Evolutionary conservation across 2,888 invertebrate genomes (phyloP).

Genomic region (Apeira syringaria): DNA sequence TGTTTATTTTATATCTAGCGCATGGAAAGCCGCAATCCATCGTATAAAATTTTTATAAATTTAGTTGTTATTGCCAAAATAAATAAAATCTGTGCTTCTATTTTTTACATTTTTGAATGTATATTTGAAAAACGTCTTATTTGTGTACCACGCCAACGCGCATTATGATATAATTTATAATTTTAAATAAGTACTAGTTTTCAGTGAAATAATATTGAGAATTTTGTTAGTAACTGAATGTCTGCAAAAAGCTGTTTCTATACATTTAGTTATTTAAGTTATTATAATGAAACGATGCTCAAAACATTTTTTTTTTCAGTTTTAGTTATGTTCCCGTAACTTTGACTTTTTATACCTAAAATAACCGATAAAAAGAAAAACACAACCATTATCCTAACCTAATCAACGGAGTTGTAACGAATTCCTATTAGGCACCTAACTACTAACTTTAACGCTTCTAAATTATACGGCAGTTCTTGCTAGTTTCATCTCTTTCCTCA

Average conservation of each 20-base stretch:
- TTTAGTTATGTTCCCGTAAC: conserved; percentile 13
- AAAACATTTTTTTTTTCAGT: neutral
- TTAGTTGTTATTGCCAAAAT: neutral
- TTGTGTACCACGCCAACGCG: conserved; percentile 4
- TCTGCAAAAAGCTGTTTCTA: conserved; percentile 5
- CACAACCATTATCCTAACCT: conserved; percentile 34
- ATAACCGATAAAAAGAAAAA: conserved; percentile 23
- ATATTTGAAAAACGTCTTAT: neutral
- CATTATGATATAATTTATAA: neutral
- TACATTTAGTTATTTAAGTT: neutral
- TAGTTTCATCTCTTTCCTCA: conserved; percentile 46
- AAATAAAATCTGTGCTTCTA: conserved; percentile 6
- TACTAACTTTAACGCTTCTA: conserved; percentile 40
- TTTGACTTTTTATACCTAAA: conserved; percentile 26
- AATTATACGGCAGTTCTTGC: conserved; percentile 67
- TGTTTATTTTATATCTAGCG: conserved; percentile 23
- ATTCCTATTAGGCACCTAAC: conserved; percentile 39
- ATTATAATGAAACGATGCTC: neutral
- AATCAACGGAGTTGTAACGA: conserved; percentile 22
- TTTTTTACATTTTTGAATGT: conserved; percentile 5
- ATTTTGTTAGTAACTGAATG: conserved; percentile 2
- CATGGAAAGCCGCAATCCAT: conserved; percentile 15
- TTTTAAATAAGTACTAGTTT: neutral
- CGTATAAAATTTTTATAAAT: conserved; percentile 3
- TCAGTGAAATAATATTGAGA: conserved; percentile 3